Evolutionary conservation across 2,113 vertebrate genomes (phyloP).

Genomic region (Xiphias gladius): DNA sequence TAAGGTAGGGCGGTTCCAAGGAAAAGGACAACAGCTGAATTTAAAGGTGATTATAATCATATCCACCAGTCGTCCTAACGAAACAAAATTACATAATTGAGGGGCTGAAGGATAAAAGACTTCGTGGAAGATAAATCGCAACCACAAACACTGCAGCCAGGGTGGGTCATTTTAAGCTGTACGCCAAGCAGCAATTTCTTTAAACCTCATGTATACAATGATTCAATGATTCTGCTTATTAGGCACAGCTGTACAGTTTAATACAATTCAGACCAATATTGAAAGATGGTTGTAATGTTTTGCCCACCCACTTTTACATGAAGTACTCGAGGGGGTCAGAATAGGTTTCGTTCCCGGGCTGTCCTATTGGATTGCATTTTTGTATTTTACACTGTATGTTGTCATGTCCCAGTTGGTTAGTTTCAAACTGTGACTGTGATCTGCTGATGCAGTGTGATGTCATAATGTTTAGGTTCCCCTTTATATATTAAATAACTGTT

Average conservation of each 20-base stretch:
- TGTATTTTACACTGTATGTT: neutral
- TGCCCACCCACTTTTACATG: neutral
- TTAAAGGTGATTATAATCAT: constrained; percentile 19
- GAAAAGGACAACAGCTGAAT: constrained; percentile 22
- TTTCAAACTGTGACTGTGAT: neutral
- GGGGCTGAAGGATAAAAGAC: neutral
- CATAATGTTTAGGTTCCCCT: neutral
- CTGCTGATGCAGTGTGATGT: neutral
- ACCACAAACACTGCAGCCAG: constrained; percentile 20
- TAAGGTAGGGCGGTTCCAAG: neutral
- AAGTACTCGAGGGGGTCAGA: neutral
- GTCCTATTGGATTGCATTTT: neutral
- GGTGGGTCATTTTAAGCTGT: constrained; percentile 16
- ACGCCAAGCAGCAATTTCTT: constrained; percentile 37
- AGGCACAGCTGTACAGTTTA: constrained; percentile 38
- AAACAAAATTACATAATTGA: constrained; percentile 15
- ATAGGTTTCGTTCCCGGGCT: neutral
- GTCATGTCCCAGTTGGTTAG: neutral
- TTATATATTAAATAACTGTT: neutral
- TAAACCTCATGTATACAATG: constrained; percentile 28
- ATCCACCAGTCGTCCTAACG: constrained; percentile 24
- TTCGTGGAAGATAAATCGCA: constrained; percentile 7
- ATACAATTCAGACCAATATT: constrained; percentile 25
- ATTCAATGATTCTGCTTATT: constrained; percentile 49
- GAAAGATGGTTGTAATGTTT: constrained; percentile 18